Evolutionary conservation across 30 jellyfish, hydroid and myxozoan species (phyloP), one percentile per base, ranked within the genome.

Genomic region (Catostylus mosaicus): DNA sequence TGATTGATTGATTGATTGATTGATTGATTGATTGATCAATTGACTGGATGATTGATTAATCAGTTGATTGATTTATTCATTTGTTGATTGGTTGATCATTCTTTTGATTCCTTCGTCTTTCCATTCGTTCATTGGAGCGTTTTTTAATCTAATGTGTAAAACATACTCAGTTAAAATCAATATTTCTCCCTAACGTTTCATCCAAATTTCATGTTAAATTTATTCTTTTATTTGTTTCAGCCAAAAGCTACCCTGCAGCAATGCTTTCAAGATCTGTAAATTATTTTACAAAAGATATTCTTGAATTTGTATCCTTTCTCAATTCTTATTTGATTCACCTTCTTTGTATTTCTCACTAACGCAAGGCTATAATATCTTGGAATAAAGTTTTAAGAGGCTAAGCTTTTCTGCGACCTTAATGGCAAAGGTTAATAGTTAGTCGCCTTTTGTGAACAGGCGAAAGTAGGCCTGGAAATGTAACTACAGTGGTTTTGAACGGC

Each of bases 251-350:
- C 62, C 99, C 99, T 2, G 45, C 96, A 33, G 88, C 99, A 23
- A 94, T 94, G 99, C 68, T 94, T 3, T 82, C 97, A 35, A 62
- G 97, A 37, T 88, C 99, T 23, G 99, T 94, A 0, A 94, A 94
- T 76, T 94, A 94, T 90, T 81, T 94, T 40, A 88, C 97, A 45
- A 88, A 94, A 71, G 99, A 94, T 30, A 83, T 94, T 62, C 84
- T 88, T 5, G 94, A 83, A 73, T 94, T 94, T 84, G 99, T 94
- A 94, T 48, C 63, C 63, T 48, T 48, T 48, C 63, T n/a, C n/a
- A n/a, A n/a, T n/a, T n/a, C n/a, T n/a, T n/a, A n/a, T n/a, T n/a
- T n/a, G n/a, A n/a, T n/a, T 46, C 60, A 19, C 60, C 60, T 31
- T 31, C 57, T 27, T 20, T 6, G 52, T 10, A 26, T 65, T 8